Percentiles rank a stretch among this genome's conserved stretches.
Conservation (phyloP, 1,140 invertebrate species). For the Lepidurus apus region DNA sequence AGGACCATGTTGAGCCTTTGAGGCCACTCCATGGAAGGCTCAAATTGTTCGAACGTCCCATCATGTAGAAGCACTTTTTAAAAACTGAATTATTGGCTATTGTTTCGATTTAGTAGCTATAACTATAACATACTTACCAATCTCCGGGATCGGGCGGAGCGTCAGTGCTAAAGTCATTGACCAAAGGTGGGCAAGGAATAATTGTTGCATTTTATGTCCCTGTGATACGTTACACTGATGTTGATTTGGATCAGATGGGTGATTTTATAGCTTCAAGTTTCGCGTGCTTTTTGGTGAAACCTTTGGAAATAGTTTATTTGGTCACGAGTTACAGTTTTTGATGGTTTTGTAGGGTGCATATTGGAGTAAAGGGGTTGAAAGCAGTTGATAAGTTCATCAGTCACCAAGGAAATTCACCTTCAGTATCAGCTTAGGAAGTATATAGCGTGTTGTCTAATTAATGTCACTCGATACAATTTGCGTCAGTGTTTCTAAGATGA, state of each 20-base stretch:
- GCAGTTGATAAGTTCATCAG: too few species aligned
- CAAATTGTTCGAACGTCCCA: neutral
- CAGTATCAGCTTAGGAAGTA: too few species aligned
- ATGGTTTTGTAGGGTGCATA: too few species aligned
- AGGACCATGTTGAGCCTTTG: neutral
- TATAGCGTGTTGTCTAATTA: too few species aligned
- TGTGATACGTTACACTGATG: neutral
- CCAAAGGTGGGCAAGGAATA: neutral
- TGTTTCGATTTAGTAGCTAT: neutral
- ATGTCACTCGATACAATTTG: too few species aligned
- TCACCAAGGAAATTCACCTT: too few species aligned
- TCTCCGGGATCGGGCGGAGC: neutral
- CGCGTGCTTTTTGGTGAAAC: neutral
- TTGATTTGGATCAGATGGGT: neutral
- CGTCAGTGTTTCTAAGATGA: too few species aligned
- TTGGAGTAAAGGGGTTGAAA: too few species aligned
- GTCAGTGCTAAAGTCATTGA: neutral
- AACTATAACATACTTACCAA: neutral
- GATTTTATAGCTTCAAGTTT: neutral
- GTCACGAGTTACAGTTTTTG: too few species aligned
- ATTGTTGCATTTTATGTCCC: neutral
- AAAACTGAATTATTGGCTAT: neutral
- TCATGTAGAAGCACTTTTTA: neutral
- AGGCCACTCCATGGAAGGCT: neutral
- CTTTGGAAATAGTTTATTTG: too few species aligned